Percentiles rank a stretch among this genome's conserved stretches.
phyloP scores from a whole-genome alignment of 2,888 invertebrate species.

The Hirudinaria manillensis region DNA sequence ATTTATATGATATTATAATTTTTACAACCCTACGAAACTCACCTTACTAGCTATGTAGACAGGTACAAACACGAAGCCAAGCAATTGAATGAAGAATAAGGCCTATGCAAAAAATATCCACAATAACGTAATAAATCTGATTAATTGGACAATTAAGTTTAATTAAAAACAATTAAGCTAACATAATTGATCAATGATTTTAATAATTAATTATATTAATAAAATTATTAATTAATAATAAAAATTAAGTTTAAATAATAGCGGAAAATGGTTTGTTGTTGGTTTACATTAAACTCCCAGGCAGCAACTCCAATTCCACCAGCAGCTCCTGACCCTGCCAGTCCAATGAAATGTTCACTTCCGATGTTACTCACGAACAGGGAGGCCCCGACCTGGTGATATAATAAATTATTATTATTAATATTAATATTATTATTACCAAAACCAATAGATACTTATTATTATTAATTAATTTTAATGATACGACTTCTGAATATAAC shows the following conservation, averaged over 20 bases:
- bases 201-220: background rate
- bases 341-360: conserved; percentile 58
- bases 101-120: no score
- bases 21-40: conserved; percentile 25
- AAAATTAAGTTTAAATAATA: background rate
- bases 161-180: background rate
- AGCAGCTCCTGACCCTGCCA: conserved; percentile 57
- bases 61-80: conserved; percentile 57
- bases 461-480: background rate
- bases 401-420: background rate
- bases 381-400: conserved; percentile 55
- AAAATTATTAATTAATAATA: background rate
- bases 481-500: no score
- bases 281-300: conserved; percentile 56
- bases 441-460: background rate
- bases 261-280: no score
- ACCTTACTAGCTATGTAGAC: conserved; percentile 54
- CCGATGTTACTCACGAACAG: conserved; percentile 58
- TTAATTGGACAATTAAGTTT: no score
- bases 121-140: conserved; percentile 24
- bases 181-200: background rate
- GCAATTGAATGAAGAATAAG: conserved; percentile 55
- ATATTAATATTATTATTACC: background rate
- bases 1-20: no score
- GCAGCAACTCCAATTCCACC: conserved; percentile 57